Evolutionary conservation across 2,888 invertebrate genomes (phyloP).

Genomic region (Gandaritis pyraliata): DNA sequence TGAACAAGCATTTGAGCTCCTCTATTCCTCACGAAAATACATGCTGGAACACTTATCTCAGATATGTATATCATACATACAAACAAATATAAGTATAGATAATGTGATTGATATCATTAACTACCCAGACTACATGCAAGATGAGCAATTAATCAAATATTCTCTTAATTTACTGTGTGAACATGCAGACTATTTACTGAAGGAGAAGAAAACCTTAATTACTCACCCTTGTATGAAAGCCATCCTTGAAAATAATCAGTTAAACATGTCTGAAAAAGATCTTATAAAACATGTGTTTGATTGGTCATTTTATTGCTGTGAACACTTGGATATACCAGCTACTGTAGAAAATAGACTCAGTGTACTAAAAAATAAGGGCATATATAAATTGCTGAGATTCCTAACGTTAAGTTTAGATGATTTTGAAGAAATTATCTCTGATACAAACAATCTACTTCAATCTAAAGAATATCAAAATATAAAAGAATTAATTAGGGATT

Average conservation of each 20-base stretch:
- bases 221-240: conserved; percentile 76
- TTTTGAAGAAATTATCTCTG: conserved; percentile 64
- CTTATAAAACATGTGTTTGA: conserved; percentile 80
- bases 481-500: conserved; percentile 47
- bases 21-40: conserved; percentile 88
- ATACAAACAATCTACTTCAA: conserved; percentile 65
- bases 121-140: conserved; percentile 85
- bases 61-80: conserved; percentile 81
- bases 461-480: conserved; percentile 59
- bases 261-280: conserved; percentile 81
- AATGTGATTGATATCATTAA: conserved; percentile 85
- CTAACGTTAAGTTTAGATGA: conserved; percentile 64
- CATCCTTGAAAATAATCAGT: conserved; percentile 77
- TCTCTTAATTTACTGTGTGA: conserved; percentile 83
- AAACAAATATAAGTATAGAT: conserved; percentile 81
- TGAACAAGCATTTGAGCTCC: conserved; percentile 85
- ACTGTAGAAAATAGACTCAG: conserved; percentile 74
- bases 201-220: conserved; percentile 76
- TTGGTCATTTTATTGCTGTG: conserved; percentile 83
- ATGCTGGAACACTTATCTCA: conserved; percentile 81
- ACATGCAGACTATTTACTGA: conserved; percentile 81
- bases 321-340: conserved; percentile 64
- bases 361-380: conserved; percentile 68
- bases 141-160: conserved; percentile 77
- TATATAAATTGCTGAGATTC: conserved; percentile 77